Evolutionary conservation across 2,888 invertebrate species (phyloP).

Genomic region (Carpatolechia fugitivella): DNA sequence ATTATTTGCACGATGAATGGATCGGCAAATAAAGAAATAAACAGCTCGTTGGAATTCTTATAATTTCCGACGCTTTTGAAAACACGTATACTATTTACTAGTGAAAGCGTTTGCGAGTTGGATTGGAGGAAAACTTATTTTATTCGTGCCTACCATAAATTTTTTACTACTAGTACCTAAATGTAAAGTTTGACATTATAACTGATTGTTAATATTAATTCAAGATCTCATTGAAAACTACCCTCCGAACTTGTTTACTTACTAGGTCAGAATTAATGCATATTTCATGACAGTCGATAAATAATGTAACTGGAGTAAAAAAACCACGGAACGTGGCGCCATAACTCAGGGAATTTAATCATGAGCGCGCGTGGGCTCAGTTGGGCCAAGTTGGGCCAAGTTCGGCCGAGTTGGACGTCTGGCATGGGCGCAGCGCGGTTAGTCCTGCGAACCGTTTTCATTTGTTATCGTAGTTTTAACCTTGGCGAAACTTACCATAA

Average conservation of each 20-base stretch:
- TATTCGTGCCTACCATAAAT: too few relatives aligned
- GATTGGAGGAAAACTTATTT: too few relatives aligned
- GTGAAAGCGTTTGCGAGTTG: too few relatives aligned
- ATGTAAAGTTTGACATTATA: neutral
- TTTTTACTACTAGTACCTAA: too few relatives aligned
- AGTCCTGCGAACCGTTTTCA: neutral
- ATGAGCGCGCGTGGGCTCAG: slow-evolving; percentile 43
- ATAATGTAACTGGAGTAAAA: slow-evolving; percentile 56
- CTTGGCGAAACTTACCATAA: too few relatives aligned
- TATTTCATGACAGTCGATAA: slow-evolving; percentile 59
- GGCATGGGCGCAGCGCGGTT: slow-evolving; percentile 21
- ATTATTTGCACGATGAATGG: too few relatives aligned
- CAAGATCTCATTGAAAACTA: slow-evolving; percentile 38
- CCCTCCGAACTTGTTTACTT: slow-evolving; percentile 46
- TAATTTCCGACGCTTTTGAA: too few relatives aligned
- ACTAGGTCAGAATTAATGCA: slow-evolving; percentile 55
- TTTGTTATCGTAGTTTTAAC: neutral
- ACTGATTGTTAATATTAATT: neutral
- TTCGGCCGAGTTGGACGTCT: neutral
- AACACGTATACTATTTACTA: too few relatives aligned
- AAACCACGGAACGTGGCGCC: slow-evolving; percentile 54
- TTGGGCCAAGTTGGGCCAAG: slow-evolving; percentile 35
- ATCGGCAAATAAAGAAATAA: too few relatives aligned
- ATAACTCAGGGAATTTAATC: slow-evolving; percentile 69
- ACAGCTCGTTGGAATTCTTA: too few relatives aligned